phyloP scores from a whole-genome alignment of 2,888 invertebrate species.

The Leptopilina myrica region DNA sequence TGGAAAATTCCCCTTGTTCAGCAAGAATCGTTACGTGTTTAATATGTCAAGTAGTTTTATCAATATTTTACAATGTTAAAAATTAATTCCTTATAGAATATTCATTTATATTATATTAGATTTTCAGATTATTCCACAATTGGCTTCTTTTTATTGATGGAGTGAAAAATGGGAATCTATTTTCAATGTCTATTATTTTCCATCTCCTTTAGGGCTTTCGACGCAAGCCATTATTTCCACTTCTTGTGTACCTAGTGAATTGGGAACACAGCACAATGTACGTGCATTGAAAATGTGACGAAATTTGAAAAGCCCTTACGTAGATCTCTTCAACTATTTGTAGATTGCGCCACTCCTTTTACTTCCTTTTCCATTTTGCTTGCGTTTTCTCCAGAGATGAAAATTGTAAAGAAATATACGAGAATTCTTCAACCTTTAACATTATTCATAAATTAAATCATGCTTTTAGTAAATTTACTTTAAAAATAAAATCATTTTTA shows the following conservation, averaged over 20 bases:
- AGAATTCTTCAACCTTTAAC: neutral
- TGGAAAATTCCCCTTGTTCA: neutral
- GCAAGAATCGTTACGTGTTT: conserved; percentile 3
- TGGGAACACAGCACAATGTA: conserved; percentile 10
- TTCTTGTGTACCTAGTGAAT: conserved; percentile 23
- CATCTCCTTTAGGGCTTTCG: neutral
- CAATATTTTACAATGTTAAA: neutral
- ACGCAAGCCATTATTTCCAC: conserved; percentile 11
- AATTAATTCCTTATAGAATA: conserved; percentile 8
- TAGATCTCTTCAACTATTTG: conserved; percentile 23
- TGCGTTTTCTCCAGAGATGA: neutral
- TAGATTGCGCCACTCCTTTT: conserved; percentile 7
- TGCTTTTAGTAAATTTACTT: neutral
- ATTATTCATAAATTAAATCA: neutral
- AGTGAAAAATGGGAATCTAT: neutral
- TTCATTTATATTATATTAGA: conserved; percentile 24
- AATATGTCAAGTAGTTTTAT: conserved; percentile 26
- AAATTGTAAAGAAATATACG: neutral
- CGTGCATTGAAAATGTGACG: conserved; percentile 11
- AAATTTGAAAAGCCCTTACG: conserved; percentile 21
- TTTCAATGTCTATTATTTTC: conserved; percentile 2
- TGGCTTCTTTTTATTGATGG: neutral
- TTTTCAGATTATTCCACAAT: neutral
- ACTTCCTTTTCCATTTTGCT: conserved; percentile 7
- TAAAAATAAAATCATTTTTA: too few species aligned